Evolutionary conservation across 1,140 invertebrate species (phyloP).

Genomic region (Proctacanthus coquilletti): DNA sequence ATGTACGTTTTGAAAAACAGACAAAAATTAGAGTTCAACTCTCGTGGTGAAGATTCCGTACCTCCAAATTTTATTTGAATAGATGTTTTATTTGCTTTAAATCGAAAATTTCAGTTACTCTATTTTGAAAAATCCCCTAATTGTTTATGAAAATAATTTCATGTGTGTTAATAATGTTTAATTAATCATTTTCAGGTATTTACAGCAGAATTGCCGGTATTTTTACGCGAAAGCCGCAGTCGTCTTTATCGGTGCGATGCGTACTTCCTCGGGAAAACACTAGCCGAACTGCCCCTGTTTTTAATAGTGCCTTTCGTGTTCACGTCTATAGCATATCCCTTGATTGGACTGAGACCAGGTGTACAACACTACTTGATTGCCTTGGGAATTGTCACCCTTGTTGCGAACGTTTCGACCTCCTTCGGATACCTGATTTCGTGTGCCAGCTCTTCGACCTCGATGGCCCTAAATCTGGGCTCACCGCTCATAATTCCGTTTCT

Average conservation of each 20-base stretch:
- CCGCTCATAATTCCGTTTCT: constrained; percentile 85
- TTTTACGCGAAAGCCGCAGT: constrained; percentile 78
- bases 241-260: constrained; percentile 86
- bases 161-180: constrained; percentile 1
- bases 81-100: too few relatives aligned
- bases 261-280: constrained; percentile 83
- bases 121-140: background rate
- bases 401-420: constrained; percentile 80
- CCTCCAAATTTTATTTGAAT: too few relatives aligned
- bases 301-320: constrained; percentile 71
- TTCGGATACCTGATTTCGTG: constrained; percentile 92
- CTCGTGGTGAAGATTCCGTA: too few relatives aligned
- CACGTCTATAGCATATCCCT: constrained; percentile 70
- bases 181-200: constrained; percentile 54
- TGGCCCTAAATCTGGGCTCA: constrained; percentile 77
- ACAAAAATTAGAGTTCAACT: too few relatives aligned
- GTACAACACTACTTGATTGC: constrained; percentile 58
- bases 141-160: constrained; percentile 1
- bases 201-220: constrained; percentile 79
- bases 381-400: constrained; percentile 55
- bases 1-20: too few relatives aligned
- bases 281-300: constrained; percentile 75
- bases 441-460: constrained; percentile 57
- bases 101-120: too few relatives aligned
- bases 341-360: constrained; percentile 66